Evolutionary conservation across 2,888 invertebrate species (phyloP).

Genomic region (Drosophila lutescens): DNA sequence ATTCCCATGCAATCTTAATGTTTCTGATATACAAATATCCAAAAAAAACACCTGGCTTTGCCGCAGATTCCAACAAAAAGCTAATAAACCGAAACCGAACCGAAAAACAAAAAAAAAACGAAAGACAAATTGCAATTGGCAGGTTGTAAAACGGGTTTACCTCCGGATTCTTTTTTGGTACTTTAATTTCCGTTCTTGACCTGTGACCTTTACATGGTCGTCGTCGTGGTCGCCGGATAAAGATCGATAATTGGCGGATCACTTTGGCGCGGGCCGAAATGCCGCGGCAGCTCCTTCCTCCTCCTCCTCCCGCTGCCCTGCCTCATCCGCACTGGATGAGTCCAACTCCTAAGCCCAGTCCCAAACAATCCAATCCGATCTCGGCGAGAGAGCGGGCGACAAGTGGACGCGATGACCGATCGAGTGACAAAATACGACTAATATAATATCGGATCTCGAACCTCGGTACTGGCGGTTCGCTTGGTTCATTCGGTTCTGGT

Average conservation of each 20-base stretch:
- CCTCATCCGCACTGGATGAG: slow-evolving; percentile 1
- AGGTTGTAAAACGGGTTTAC: slow-evolving; percentile 69
- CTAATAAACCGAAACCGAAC: not conserved
- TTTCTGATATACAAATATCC: not conserved
- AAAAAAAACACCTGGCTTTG: not conserved
- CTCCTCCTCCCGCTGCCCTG: not conserved
- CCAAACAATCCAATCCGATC: not conserved
- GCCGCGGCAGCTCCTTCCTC: not conserved
- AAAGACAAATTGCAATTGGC: slow-evolving; percentile 53
- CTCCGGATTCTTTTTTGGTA: slow-evolving; percentile 40
- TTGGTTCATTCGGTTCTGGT: slow-evolving; percentile 56
- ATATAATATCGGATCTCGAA: slow-evolving; percentile 27
- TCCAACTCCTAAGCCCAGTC: not conserved
- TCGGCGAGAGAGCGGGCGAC: slow-evolving; percentile 4
- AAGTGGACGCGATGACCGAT: slow-evolving; percentile 56
- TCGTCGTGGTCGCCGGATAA: slow-evolving; percentile 19
- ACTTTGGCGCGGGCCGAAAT: too few relatives aligned
- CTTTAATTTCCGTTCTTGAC: slow-evolving; percentile 55
- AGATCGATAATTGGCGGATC: slow-evolving; percentile 22
- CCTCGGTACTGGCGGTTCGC: not conserved
- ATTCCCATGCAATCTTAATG: not conserved
- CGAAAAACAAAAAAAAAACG: slow-evolving; percentile 1
- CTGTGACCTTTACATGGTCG: slow-evolving; percentile 68
- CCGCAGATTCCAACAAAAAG: slow-evolving; percentile 2
- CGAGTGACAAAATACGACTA: slow-evolving; percentile 63